Evolutionary conservation across 2,797 vertebrate species (phyloP), one percentile per base, ranked within the genome.

Genomic region (Falco naumanni): DNA sequence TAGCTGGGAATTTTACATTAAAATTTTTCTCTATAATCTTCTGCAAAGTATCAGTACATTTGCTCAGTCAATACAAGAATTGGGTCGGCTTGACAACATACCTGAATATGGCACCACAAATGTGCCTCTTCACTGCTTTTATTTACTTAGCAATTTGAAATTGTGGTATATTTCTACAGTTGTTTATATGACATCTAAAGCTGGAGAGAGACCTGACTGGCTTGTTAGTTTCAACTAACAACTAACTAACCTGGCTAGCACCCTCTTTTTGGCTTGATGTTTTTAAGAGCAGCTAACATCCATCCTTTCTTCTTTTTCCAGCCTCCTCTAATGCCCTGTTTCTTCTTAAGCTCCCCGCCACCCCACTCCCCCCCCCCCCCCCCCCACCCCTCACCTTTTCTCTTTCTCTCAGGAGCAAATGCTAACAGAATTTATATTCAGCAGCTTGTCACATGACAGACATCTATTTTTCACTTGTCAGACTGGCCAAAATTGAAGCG

Each of bases 391-490:
- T 91, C 69, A 89, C 48, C 53, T 88, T 61, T 85, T 63, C 47
- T 84, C 64, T 76, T 80, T 81, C 63, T 94, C 91, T 78, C 54
- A 90, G 81, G 57, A 89, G 66, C 54, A 96, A 95, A 86, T 56
- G 57, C 64, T 93, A 96, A 90, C 66, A 87, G 87, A 95, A 97
- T 96, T 96, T 90, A 93, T 93, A 92, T 94, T 95, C 92, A 95
- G 81, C 69, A 84, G 78, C 90, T 77, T 86, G 83, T 90, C 93
- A 93, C 48, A 54, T 74, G 83, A 33, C 83, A 97, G 77, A 88
- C 68, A 86, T 91, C 77, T 87, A 91, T 93, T 95, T 96, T 93
- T 97, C 95, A 87, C 76, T 93, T 89, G 80, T 95, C 83, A 95
- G 63, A 79, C 24, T 77, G 91, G 59, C 56, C 96, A 93, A 94